These are phyloP conservation scores for Todiramphus chloris DNA, from an alignment of 2,113 vertebrate genomes.

Conservation along the genomic window DNA sequence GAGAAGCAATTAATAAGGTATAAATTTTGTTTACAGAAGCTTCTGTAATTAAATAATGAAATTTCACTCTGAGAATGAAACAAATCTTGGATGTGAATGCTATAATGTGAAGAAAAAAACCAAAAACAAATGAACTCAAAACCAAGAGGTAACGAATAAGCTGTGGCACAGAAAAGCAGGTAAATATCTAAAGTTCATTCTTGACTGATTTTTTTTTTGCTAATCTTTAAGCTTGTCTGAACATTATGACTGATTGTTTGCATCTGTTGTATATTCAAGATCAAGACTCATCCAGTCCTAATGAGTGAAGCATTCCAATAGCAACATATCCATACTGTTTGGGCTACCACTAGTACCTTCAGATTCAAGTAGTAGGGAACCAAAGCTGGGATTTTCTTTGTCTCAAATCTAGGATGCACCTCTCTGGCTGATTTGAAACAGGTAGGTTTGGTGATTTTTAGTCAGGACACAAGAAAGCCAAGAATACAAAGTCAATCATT, in stretches of 20 bases:
- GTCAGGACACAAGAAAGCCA: background rate
- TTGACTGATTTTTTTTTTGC: background rate
- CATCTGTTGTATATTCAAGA: background rate
- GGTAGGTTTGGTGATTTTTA: background rate
- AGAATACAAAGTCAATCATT: background rate
- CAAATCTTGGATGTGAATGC: background rate
- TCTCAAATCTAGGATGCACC: background rate
- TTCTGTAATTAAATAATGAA: background rate
- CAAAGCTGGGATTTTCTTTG: background rate
- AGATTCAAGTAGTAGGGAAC: background rate
- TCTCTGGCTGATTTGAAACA: background rate
- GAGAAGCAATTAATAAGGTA: background rate
- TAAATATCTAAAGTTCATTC: background rate
- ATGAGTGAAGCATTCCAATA: background rate
- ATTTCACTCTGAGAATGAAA: background rate
- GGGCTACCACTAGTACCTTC: background rate
- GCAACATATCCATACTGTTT: background rate
- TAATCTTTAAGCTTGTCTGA: background rate
- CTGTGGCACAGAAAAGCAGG: background rate
- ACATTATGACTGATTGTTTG: background rate
- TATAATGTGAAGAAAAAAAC: background rate
- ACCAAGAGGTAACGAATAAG: background rate
- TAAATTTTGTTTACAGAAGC: background rate
- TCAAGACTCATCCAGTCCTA: background rate
- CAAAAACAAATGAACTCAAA: background rate